phyloP scores from a whole-genome alignment of 2,113 vertebrate species.

The Syngnathus floridae region DNA sequence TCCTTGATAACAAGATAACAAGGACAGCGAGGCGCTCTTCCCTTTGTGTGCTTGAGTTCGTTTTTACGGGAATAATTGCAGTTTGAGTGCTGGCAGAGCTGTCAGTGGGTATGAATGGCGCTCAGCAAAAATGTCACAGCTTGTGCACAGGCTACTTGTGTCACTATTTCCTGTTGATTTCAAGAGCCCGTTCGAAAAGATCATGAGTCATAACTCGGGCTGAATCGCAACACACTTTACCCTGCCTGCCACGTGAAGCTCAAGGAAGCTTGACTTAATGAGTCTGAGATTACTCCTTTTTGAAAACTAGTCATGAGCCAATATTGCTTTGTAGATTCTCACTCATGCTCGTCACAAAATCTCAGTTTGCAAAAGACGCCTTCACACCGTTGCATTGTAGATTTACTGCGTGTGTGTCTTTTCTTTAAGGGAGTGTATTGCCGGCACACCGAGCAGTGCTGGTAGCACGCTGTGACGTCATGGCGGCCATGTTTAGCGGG shows the following conservation, averaged over 20 bases:
- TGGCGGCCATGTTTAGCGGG: constrained; percentile 97
- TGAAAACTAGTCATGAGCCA: background rate
- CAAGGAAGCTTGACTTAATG: background rate
- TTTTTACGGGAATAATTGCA: background rate
- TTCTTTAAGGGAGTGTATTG: constrained; percentile 75
- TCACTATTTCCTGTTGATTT: constrained; percentile 18
- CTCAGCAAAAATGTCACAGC: constrained; percentile 6
- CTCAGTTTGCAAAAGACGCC: background rate
- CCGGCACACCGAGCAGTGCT: constrained; percentile 91
- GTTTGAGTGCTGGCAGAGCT: constrained; percentile 8
- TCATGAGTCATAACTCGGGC: constrained; percentile 5
- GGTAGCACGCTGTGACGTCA: constrained; percentile 90
- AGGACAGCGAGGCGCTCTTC: constrained; percentile 10
- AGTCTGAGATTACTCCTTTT: background rate
- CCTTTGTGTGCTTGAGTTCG: constrained; percentile 5
- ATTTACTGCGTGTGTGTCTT: constrained; percentile 14
- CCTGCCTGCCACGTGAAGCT: background rate
- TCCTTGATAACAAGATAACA: constrained; percentile 1
- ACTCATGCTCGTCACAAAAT: too few species aligned
- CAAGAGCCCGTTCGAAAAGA: constrained; percentile 18
- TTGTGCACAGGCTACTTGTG: constrained; percentile 4
- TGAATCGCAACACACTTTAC: background rate
- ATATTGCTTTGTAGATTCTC: background rate
- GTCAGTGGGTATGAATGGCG: constrained; percentile 13
- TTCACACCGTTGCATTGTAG: background rate